phyloP scores from a whole-genome alignment of 2,113 vertebrate genomes.

The Okapia johnstoni region DNA sequence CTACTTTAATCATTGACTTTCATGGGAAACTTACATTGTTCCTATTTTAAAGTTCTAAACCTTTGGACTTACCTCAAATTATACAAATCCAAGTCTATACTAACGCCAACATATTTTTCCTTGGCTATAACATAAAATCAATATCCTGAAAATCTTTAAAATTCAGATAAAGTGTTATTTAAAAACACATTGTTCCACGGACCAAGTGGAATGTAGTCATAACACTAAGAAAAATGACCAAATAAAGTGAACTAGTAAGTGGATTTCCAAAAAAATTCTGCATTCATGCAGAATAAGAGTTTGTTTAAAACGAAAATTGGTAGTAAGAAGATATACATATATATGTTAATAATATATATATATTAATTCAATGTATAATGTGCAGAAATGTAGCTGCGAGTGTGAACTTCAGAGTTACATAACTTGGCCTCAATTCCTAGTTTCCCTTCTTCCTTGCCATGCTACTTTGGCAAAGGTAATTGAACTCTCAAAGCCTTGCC shows the following conservation, averaged over 20 bases:
- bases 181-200: not conserved
- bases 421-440: not conserved
- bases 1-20: not conserved
- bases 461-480: not conserved
- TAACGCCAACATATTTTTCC: not conserved
- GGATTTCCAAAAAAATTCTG: not conserved
- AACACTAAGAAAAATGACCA: not conserved
- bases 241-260: not conserved
- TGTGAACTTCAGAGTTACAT: not conserved
- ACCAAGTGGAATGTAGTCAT: not conserved
- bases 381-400: not conserved
- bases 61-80: not conserved
- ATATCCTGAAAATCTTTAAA: not conserved
- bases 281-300: not conserved
- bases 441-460: not conserved
- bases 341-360: not conserved
- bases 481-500: not conserved
- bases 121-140: not conserved
- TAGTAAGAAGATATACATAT: not conserved
- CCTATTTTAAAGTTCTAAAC: not conserved
- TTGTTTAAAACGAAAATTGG: not conserved
- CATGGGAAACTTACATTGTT: not conserved
- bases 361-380: not conserved
- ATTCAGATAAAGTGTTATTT: not conserved
- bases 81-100: not conserved